Evolutionary conservation across 2,797 vertebrate species (phyloP).

Genomic region (Chlorospingus semifuscus): DNA sequence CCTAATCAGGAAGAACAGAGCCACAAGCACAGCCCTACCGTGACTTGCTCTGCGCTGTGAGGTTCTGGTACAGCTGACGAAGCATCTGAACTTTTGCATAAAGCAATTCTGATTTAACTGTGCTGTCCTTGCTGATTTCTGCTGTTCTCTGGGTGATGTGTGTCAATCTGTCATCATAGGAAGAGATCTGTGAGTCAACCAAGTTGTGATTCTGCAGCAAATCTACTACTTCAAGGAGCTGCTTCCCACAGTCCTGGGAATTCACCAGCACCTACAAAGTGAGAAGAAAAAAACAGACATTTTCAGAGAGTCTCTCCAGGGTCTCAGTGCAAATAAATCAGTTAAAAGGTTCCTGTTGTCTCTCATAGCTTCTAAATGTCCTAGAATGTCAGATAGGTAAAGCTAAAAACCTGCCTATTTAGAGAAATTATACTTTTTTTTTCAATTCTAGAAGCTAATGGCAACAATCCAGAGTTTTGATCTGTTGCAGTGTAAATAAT

Average conservation of each 20-base stretch:
- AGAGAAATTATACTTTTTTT: background rate
- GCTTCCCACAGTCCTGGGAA: conserved; percentile 80
- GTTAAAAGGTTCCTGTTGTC: background rate
- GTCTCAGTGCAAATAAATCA: background rate
- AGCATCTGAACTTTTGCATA: conserved; percentile 81
- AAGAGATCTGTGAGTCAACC: conserved; percentile 81
- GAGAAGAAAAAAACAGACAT: background rate
- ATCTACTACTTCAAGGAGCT: conserved; percentile 81
- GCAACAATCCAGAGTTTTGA: background rate
- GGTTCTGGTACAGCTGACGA: conserved; percentile 76
- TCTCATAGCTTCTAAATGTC: background rate
- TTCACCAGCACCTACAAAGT: conserved; percentile 74
- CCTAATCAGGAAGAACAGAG: background rate
- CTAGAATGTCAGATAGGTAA: background rate
- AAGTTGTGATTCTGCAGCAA: conserved; percentile 87
- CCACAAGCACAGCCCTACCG: conserved; percentile 72
- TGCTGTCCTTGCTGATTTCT: conserved; percentile 58
- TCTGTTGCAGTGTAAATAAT: background rate
- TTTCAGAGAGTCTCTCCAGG: background rate
- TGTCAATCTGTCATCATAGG: conserved; percentile 77
- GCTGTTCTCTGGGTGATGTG: conserved; percentile 70
- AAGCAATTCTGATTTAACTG: conserved; percentile 66
- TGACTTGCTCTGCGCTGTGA: conserved; percentile 80
- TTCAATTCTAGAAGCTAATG: background rate
- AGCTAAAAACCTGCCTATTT: background rate